phyloP scores from a whole-genome alignment of 1,140 invertebrate species.

The Oscheius sp. region DNA sequence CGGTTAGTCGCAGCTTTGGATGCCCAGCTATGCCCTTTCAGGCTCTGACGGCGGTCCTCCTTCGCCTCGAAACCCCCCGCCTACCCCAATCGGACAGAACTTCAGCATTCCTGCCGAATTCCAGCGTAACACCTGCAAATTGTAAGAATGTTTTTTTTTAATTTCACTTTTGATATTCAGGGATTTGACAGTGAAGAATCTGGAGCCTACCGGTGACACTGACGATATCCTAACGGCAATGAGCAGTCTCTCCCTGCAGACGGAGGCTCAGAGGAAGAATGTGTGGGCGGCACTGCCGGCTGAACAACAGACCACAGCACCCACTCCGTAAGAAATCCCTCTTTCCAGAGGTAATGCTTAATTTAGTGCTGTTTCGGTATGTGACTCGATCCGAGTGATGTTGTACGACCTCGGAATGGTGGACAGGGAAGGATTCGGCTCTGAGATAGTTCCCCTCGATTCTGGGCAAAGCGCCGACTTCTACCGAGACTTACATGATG shows the following conservation, averaged over 20 bases:
- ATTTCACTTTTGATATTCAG: slow-evolving; percentile 62
- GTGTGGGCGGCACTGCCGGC: slow-evolving; percentile 48
- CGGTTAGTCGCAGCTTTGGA: not conserved
- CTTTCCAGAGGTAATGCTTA: slow-evolving; percentile 12
- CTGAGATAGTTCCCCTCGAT: not conserved
- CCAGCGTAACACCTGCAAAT: slow-evolving; percentile 69
- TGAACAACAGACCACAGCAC: slow-evolving; percentile 31
- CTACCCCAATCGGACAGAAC: slow-evolving; percentile 33
- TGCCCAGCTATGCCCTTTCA: not conserved
- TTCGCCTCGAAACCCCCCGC: not conserved
- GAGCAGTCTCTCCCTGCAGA: slow-evolving; percentile 6
- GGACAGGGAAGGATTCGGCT: slow-evolving; percentile 43
- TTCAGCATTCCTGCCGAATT: slow-evolving; percentile 54
- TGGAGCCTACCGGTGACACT: slow-evolving; percentile 72
- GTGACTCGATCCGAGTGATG: slow-evolving; percentile 55
- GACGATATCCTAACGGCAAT: slow-evolving; percentile 61
- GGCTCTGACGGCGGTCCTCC: not conserved
- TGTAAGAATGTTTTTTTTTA: slow-evolving; percentile 67
- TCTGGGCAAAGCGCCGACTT: slow-evolving; percentile 46
- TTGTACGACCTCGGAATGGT: slow-evolving; percentile 58
- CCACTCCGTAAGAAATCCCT: slow-evolving; percentile 12
- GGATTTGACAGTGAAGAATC: slow-evolving; percentile 77
- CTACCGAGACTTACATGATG: slow-evolving; percentile 47
- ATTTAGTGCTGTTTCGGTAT: slow-evolving; percentile 46
- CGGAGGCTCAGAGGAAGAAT: slow-evolving; percentile 63